Evolutionary conservation across 1,140 invertebrate genomes (phyloP).

Genomic region (Zeugodacus cucurbitae): DNA sequence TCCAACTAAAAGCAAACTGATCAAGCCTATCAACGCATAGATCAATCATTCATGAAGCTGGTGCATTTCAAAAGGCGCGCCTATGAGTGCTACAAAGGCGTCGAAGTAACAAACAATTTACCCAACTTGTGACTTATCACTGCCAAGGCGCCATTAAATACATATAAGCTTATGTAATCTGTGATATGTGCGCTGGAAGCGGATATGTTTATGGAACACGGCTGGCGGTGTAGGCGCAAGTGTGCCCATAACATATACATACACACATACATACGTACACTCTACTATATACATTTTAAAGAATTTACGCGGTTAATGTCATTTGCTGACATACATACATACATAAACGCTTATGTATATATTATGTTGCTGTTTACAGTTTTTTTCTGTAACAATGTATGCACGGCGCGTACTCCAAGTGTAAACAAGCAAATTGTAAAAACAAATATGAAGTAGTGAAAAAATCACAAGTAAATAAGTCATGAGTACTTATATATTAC

Average conservation of each 20-base stretch:
- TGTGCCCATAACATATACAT: not conserved
- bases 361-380: not conserved
- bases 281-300: not conserved
- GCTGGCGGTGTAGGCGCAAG: not conserved
- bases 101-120: not conserved
- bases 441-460: slow-evolving; percentile 1
- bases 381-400: not conserved
- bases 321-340: not conserved
- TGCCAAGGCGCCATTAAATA: not conserved
- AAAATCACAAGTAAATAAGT: not conserved
- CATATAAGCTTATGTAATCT: not conserved
- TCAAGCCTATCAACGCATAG: not conserved
- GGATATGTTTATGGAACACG: not conserved
- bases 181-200: not conserved
- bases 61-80: not conserved
- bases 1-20: not conserved
- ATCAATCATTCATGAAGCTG: not conserved
- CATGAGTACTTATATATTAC: not conserved
- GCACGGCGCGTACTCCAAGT: not conserved
- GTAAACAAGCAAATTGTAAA: slow-evolving; percentile 4
- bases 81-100: not conserved
- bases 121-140: not conserved
- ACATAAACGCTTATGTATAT: not conserved
- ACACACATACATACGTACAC: not conserved
- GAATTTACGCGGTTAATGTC: not conserved